Evolutionary conservation across 1,140 invertebrate genomes (phyloP), one percentile per base, ranked within the genome.

Genomic region (Ceratina japonica): DNA sequence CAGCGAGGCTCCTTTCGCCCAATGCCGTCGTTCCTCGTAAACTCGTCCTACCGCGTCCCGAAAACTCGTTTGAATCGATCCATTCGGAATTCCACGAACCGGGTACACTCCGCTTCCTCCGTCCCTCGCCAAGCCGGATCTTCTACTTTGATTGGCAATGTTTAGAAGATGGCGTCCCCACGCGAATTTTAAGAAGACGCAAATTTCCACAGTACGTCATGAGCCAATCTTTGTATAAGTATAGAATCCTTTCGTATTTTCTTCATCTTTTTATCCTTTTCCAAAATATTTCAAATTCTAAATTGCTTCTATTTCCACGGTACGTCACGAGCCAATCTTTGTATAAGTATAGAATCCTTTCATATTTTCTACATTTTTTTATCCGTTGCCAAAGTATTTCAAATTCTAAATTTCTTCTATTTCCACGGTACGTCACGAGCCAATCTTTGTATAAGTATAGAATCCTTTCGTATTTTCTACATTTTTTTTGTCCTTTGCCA

Each of bases 11-110:
- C 62, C 84, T 86, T 86, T 85, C 85, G 81, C 73, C 85, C 85
- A 86, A 86, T 86, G 81, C 84, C 84, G 82, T 86, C 84, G 85
- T 86, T 82, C 85, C 85, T 86, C 84, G 85, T 86, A 86, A 86
- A 86, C 84, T 86, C 85, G 71, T 86, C 85, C 84, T 86, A 81
- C 84, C 85, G 74, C 84, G 77, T 86, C 71, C 84, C 80, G 75
- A 86, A 86, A 86, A 86, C 84, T 86, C 84, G 85, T 80, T 82
- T 75, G 80, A 81, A 86, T 86, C 85, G 85, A 86, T 86, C 84
- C 84, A 77, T 64, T 75, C 77, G 80, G 81, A 80, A 86, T 79
- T 85, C 83, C 66, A 74, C 75, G 84, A 85, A 85, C 77, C 81
- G 73, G 80, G 79, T 85, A 59, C 72, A 75, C 64, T 44, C 37